Percentiles rank a stretch among this genome's conserved stretches.
Conservation (phyloP, 23 tunicate species). For the Styela plicata region DNA sequence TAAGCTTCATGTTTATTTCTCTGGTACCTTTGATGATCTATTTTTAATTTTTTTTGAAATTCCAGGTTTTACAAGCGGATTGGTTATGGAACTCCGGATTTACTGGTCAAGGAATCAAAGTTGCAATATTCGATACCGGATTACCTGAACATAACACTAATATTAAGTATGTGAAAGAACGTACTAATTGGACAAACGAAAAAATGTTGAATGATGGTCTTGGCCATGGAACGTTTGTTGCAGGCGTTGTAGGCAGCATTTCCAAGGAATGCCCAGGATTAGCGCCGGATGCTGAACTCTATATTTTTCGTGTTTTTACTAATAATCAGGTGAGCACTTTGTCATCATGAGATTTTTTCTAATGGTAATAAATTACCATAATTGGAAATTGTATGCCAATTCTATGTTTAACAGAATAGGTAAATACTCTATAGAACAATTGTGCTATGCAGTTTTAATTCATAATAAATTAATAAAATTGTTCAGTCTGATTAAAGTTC, state of each 20-base stretch:
- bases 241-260: conserved; percentile 96
- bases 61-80: conserved; percentile 65
- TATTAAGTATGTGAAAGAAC: conserved; percentile 79
- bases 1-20: too few relatives aligned
- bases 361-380: too few relatives aligned
- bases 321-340: conserved; percentile 85
- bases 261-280: conserved; percentile 77
- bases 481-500: too few relatives aligned
- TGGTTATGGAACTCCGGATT: conserved; percentile 85
- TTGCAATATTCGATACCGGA: conserved; percentile 98
- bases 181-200: conserved; percentile 98
- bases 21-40: too few relatives aligned
- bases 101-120: conserved; percentile 93
- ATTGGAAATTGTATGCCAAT: too few relatives aligned
- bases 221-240: conserved; percentile 99
- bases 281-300: conserved; percentile 94
- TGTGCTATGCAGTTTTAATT: too few relatives aligned
- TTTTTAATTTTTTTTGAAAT: too few relatives aligned
- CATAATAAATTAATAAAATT: too few relatives aligned
- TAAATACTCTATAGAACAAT: too few relatives aligned
- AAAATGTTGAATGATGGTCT: conserved; percentile 88
- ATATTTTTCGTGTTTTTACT: conserved; percentile 94
- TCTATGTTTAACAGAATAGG: too few relatives aligned
- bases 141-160: conserved; percentile 78
- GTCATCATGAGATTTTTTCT: too few relatives aligned